Evolutionary conservation across 2,113 vertebrate species (phyloP).

Genomic region (Elachura formosa): DNA sequence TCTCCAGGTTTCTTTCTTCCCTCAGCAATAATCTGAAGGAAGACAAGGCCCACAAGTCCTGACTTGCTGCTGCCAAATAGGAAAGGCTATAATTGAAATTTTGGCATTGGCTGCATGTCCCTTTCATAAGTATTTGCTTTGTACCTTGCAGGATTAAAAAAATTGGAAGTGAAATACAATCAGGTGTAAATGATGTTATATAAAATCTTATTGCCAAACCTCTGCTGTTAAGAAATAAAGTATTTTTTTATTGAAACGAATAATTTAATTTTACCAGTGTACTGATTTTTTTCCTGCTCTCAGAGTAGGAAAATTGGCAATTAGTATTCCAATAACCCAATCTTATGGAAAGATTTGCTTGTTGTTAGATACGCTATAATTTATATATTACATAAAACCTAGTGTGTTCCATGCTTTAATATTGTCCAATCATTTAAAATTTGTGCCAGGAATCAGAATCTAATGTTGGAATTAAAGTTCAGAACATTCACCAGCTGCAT

Average conservation of each 20-base stretch:
- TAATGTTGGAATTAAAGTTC: not conserved
- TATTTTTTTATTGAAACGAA: not conserved
- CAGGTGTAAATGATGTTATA: not conserved
- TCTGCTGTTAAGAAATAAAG: conserved; percentile 17
- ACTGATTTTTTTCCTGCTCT: not conserved
- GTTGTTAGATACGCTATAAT: not conserved
- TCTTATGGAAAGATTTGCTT: not conserved
- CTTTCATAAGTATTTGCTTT: not conserved
- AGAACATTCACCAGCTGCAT: not conserved
- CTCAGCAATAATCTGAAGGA: not conserved
- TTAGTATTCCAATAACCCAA: not conserved
- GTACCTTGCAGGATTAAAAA: conserved; percentile 7
- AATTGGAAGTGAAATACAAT: not conserved
- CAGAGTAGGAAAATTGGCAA: not conserved
- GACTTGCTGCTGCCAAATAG: not conserved
- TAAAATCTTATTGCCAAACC: conserved; percentile 20
- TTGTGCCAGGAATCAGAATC: conserved; percentile 6
- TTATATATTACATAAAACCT: not conserved
- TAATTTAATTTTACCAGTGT: not conserved
- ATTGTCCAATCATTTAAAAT: conserved; percentile 10
- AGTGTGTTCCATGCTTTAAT: not conserved
- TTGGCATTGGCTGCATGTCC: not conserved
- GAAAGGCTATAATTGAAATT: not conserved
- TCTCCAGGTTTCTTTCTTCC: not conserved
- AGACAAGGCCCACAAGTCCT: not conserved